Evolutionary conservation across 1,140 invertebrate species (phyloP), one percentile per base, ranked within the genome.

Genomic region (Brachionus rubens): DNA sequence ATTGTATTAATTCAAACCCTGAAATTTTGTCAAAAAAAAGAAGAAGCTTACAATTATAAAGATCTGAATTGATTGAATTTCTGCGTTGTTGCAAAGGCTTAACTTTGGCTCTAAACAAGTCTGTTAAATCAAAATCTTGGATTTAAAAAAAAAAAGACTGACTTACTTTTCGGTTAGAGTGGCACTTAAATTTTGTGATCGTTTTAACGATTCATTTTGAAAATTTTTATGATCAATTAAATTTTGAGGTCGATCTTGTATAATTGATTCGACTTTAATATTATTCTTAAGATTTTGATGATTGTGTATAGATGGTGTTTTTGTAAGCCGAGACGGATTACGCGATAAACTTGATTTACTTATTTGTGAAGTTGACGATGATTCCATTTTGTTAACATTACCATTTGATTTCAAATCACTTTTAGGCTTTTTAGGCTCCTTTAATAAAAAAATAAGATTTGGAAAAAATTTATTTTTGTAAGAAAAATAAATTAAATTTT

Each of bases 21-120:
- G 12, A 16, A 16, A 16, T 21, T 36, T 19, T 59, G 12, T 36
- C 19, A 36, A 59, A 56, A 56, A n/a, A n/a, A n/a, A n/a, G n/a
- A n/a, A n/a, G n/a, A n/a, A n/a, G n/a, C 19, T 36, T 59, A 59
- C 54, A 33, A 59, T 59, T 59, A 16, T 33, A 59, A 14, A 59
- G 33, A 33, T 65, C 59, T n/a, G 59, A 65, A 43, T 65, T 65
- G 16, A 65, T 65, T 65, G 59, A 65, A 41, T 65, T 65, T 65
- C 59, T 43, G 41, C 59, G 16, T n/a, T 41, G 59, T 43, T 65
- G 59, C n/a, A 65, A 43, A n/a, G 59, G 59, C 33, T 65, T 65
- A 21, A 65, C 59, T 43, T 65, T 65, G 10, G 59, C 36, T 9
- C 59, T 65, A 65, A 21, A 65, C 24, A 26, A 14, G 4, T 41